Evolutionary conservation across 1,140 invertebrate species (phyloP).

Genomic region (Brachystomella parvula): DNA sequence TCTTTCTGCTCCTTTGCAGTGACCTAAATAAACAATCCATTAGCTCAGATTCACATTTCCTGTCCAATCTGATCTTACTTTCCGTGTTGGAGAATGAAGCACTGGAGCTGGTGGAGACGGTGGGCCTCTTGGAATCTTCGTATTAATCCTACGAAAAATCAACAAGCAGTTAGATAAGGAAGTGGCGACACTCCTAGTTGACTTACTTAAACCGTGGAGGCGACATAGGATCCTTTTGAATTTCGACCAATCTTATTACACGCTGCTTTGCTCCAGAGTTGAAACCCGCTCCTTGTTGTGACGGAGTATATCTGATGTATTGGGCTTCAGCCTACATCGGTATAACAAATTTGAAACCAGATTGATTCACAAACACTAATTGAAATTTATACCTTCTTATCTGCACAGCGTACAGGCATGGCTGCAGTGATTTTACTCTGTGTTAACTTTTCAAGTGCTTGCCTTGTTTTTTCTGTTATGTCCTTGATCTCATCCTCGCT

Average conservation of each 20-base stretch:
- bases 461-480: slow-evolving; percentile 73
- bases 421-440: slow-evolving; percentile 85
- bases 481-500: slow-evolving; percentile 75
- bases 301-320: slow-evolving; percentile 95
- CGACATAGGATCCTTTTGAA: slow-evolving; percentile 95
- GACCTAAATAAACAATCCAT: slow-evolving; percentile 43
- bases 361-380: slow-evolving; percentile 5
- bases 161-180: slow-evolving; percentile 13
- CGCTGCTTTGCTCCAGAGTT: slow-evolving; percentile 97
- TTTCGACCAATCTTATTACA: slow-evolving; percentile 93
- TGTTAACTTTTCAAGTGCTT: slow-evolving; percentile 76
- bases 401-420: slow-evolving; percentile 83
- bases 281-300: slow-evolving; percentile 88
- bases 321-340: slow-evolving; percentile 68
- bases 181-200: neutral
- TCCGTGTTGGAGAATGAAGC: slow-evolving; percentile 93
- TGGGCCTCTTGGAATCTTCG: slow-evolving; percentile 92
- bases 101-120: slow-evolving; percentile 96
- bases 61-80: slow-evolving; percentile 44
- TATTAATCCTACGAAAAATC: slow-evolving; percentile 61
- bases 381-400: slow-evolving; percentile 57
- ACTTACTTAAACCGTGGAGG: slow-evolving; percentile 84
- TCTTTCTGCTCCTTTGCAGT: slow-evolving; percentile 98
- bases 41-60: neutral
- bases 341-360: neutral